Conservation (phyloP, 2,888 invertebrate genomes). For the Mesorhabditis spiculigera region DNA sequence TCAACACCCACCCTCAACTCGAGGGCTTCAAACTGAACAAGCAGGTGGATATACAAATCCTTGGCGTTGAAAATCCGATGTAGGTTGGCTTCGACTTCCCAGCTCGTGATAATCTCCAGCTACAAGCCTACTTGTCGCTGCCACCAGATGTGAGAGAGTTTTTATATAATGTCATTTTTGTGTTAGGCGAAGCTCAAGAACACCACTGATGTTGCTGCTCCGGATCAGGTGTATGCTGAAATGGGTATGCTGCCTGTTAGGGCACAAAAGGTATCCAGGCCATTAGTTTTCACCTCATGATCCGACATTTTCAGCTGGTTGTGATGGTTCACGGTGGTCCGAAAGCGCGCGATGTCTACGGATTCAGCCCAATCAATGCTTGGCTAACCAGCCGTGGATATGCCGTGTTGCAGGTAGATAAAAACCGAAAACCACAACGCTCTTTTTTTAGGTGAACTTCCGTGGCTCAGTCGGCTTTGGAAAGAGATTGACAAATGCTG, state of each 20-base stretch:
- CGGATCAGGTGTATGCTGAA: slow-evolving; percentile 45
- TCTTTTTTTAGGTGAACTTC: slow-evolving; percentile 48
- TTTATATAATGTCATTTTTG: neutral
- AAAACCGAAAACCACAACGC: neutral
- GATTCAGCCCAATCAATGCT: slow-evolving; percentile 50
- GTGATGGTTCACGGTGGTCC: slow-evolving; percentile 56
- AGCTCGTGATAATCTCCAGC: slow-evolving; percentile 52
- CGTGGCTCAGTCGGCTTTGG: slow-evolving; percentile 56
- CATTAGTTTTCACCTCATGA: no score
- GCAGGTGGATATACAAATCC: slow-evolving; percentile 31
- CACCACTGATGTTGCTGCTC: slow-evolving; percentile 40
- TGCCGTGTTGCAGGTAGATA: slow-evolving; percentile 50
- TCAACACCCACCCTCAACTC: slow-evolving; percentile 51
- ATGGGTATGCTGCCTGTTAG: slow-evolving; percentile 49
- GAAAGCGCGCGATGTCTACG: slow-evolving; percentile 52
- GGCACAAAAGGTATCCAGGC: slow-evolving; percentile 35
- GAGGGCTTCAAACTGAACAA: slow-evolving; percentile 45
- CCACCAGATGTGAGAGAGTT: slow-evolving; percentile 36
- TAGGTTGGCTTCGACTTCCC: slow-evolving; percentile 51
- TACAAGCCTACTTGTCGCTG: slow-evolving; percentile 55
- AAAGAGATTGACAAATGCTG: slow-evolving; percentile 52
- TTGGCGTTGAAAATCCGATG: neutral
- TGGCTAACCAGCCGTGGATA: slow-evolving; percentile 55
- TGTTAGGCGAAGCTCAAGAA: slow-evolving; percentile 33
- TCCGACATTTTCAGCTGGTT: slow-evolving; percentile 24